These are phyloP conservation scores for Falco rusticolus DNA, from an alignment of 2,797 vertebrate genomes.

Conservation along the genomic window DNA sequence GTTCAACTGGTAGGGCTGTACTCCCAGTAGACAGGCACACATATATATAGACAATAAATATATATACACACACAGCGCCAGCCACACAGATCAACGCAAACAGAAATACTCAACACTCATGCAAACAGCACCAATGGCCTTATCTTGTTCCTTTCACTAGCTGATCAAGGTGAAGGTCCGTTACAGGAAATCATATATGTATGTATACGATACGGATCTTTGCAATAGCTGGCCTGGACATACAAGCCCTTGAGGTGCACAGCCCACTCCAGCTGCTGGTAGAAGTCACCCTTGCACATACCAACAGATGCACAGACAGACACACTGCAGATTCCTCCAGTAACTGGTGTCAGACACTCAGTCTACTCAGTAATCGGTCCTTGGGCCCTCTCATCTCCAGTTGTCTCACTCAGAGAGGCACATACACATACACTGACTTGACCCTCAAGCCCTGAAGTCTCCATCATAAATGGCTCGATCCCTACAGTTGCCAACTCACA, in stretches of 20 bases:
- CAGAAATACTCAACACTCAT: background rate
- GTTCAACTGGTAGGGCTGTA: background rate
- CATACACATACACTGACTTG: background rate
- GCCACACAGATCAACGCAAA: background rate
- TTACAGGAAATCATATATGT: background rate
- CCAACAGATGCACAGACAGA: background rate
- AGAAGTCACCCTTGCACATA: background rate
- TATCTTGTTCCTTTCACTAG: background rate
- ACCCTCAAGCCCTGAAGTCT: background rate
- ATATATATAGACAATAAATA: background rate
- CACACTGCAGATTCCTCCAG: background rate
- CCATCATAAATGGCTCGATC: background rate
- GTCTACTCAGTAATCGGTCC: background rate
- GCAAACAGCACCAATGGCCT: background rate
- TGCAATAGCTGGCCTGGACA: background rate
- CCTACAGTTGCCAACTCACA: background rate
- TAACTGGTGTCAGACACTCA: background rate
- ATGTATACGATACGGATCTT: background rate
- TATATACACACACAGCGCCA: background rate
- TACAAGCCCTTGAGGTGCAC: background rate
- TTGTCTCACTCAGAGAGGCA: background rate
- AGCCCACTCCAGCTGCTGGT: background rate
- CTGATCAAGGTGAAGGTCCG: background rate
- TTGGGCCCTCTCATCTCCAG: background rate
- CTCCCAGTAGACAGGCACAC: background rate